phyloP scores from a whole-genome alignment of 2,888 invertebrate genomes.

The Brenthis daphne region DNA sequence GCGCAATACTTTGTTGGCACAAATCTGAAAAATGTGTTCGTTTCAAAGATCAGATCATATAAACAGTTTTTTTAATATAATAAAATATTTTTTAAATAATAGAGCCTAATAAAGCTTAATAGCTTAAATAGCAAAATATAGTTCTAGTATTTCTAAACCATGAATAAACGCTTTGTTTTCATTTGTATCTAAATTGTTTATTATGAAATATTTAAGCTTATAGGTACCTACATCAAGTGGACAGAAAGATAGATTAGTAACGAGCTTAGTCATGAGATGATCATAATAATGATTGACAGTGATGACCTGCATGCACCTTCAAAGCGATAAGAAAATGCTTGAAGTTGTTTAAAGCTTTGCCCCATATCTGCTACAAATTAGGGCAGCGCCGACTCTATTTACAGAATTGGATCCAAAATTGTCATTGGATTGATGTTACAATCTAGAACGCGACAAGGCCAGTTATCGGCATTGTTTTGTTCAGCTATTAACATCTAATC shows the following conservation, averaged over 20 bases:
- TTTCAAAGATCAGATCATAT: too few species aligned
- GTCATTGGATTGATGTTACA: slow-evolving; percentile 58
- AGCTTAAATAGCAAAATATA: too few species aligned
- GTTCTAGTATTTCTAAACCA: too few species aligned
- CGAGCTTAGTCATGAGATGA: neutral
- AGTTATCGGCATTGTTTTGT: slow-evolving; percentile 57
- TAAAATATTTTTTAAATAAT: too few species aligned
- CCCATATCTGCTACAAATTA: slow-evolving; percentile 54
- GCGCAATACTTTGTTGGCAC: too few species aligned
- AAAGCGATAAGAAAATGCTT: slow-evolving; percentile 30
- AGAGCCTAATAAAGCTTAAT: too few species aligned
- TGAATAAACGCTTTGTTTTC: too few species aligned
- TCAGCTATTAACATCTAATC: slow-evolving; percentile 55
- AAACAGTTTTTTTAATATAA: too few species aligned
- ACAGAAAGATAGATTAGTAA: slow-evolving; percentile 3
- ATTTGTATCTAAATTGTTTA: too few species aligned
- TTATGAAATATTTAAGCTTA: too few species aligned
- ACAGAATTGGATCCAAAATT: slow-evolving; percentile 54
- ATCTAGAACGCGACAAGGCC: slow-evolving; percentile 68
- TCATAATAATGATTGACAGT: slow-evolving; percentile 8
- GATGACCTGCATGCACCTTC: slow-evolving; percentile 10
- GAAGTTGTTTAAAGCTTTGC: slow-evolving; percentile 32
- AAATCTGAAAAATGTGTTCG: too few species aligned
- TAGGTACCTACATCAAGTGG: too few species aligned
- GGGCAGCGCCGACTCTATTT: slow-evolving; percentile 54